Evolutionary conservation across 1,140 invertebrate species (phyloP).

Genomic region (Saccostrea cuccullata): DNA sequence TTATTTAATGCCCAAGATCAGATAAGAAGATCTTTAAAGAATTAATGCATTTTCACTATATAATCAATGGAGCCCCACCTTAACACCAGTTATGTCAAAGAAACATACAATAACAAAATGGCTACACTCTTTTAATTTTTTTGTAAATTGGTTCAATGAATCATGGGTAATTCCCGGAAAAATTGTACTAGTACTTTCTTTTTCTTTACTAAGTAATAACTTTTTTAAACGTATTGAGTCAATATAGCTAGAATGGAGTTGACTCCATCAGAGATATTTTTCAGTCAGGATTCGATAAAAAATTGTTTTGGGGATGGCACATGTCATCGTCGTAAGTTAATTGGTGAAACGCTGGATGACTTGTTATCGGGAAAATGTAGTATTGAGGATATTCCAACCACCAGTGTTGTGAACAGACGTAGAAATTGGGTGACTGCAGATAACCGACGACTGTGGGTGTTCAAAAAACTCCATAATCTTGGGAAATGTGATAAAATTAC

Average conservation of each 20-base stretch:
- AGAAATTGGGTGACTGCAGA: background rate
- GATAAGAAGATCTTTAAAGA: too few species aligned
- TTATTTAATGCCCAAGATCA: too few species aligned
- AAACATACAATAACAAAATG: background rate
- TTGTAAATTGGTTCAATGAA: background rate
- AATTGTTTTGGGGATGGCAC: background rate
- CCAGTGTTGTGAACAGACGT: background rate
- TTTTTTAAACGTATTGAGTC: too few species aligned
- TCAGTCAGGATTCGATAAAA: constrained; percentile 6
- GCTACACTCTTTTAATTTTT: background rate
- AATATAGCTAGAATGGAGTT: background rate
- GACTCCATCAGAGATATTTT: background rate
- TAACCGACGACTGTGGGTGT: background rate
- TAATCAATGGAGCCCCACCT: too few species aligned
- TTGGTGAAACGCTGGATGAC: constrained; percentile 28
- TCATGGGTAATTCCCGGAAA: background rate
- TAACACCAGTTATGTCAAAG: too few species aligned
- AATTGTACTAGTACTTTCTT: background rate
- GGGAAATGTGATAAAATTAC: background rate
- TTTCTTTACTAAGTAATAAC: background rate
- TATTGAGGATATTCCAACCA: background rate
- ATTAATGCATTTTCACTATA: too few species aligned
- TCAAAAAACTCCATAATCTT: background rate
- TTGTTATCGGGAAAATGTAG: background rate
- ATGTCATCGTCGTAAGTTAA: background rate